Base-by-base conservation (phyloP, 2,113 vertebrate species). In the Pseudopodoces humilis region DNA sequence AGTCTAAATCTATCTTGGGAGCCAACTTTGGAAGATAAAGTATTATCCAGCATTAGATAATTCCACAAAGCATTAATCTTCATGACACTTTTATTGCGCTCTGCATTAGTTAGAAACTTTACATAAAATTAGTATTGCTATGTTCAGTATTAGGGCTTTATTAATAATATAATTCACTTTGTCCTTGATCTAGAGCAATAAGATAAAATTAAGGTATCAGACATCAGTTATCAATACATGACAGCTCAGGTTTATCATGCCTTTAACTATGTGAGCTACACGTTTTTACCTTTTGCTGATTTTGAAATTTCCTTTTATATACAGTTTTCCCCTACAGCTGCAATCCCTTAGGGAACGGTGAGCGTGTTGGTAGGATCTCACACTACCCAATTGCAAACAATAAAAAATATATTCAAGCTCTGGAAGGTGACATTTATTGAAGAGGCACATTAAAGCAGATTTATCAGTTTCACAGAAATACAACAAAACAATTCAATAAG, bases 71-170 rank as follows among this genome's bases (percentile, higher is more conserved):
- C 80, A 96, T 96, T 97, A 68, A 97, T 96, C 95, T 93, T 93
- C 9, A 20, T 92, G 94, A 94, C 96, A 92, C 43, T 97, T 94
- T 98, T 96, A 97, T 94, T 96, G 77, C 80, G 35, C 28, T 83
- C 59, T 70, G 90, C 77, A 96, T 97, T 96, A 96, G 70, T 95
- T 94, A 96, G 97, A 97, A 97, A 97, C 92, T 96, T 91, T 95
- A 96, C 83, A 95, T 91, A 94, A 94, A 97, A 95, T 97, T 96
- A 96, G 93, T 97, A 97, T 82, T 96, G 94, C 96, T 93, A 60
- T 47, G 84, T 83, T 93, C 86, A 90, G 53, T 95, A 90, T 89
- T 93, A 94, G 92, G 35, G 56, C 76, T 94, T 92, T 97, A 91
- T 91, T 97, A 96, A 97, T 94, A 97, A 91, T 92, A 96, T 89